phyloP scores from a whole-genome alignment of 2,888 invertebrate genomes.

The Epiblema foenella region DNA sequence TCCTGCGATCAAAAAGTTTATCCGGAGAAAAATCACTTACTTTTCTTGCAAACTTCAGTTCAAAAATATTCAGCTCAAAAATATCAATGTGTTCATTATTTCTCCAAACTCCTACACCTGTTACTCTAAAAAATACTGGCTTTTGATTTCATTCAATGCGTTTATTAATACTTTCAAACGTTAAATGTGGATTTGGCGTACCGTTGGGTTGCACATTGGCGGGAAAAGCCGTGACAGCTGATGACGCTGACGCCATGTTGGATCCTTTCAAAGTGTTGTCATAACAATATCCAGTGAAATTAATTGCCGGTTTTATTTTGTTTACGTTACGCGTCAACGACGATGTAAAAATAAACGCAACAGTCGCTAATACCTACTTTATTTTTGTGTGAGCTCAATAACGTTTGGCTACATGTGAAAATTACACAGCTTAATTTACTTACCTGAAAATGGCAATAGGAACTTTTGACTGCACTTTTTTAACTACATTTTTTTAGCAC shows the following conservation, averaged over 20 bases:
- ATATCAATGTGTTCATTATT: not conserved
- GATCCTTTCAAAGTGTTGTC: conserved; percentile 32
- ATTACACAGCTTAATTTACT: not conserved
- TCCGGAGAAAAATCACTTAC: not conserved
- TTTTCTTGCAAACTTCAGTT: conserved; percentile 1
- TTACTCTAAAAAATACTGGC: not conserved
- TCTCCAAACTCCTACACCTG: not conserved
- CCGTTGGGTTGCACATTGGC: conserved; percentile 23
- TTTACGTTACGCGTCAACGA: conserved; percentile 33
- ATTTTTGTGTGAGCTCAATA: conserved; percentile 3
- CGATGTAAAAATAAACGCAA: conserved; percentile 38
- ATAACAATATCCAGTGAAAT: conserved; percentile 41
- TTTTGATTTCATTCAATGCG: not conserved
- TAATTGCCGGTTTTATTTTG: conserved; percentile 40
- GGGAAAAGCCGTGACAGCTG: conserved; percentile 41
- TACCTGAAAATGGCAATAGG: conserved; percentile 1
- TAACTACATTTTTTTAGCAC: conserved; percentile 24
- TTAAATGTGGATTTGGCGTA: not conserved
- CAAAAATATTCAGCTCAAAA: not conserved
- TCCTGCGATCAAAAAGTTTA: not conserved
- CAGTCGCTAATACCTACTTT: conserved; percentile 27
- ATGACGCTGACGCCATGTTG: conserved; percentile 35
- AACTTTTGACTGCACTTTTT: conserved; percentile 1
- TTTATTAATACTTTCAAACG: conserved; percentile 12
- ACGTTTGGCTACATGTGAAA: not conserved